Conservation (phyloP, 2,888 invertebrate genomes). For the Drosophila pseudotalamancana region DNA sequence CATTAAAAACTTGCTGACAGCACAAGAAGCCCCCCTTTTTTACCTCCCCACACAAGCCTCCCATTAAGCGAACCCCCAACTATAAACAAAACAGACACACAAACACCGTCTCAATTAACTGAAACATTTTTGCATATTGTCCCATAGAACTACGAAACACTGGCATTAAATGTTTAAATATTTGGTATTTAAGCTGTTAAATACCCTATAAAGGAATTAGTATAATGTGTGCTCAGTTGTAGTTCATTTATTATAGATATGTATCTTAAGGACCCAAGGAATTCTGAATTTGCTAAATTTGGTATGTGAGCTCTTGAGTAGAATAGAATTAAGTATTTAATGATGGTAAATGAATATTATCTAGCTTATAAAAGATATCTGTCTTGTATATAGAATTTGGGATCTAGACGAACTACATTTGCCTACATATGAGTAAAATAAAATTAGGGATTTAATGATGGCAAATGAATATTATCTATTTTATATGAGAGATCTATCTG, state of each 20-base stretch:
- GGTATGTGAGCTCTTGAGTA: neutral
- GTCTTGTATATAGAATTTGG: too few relatives aligned
- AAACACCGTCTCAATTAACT: constrained; percentile 26
- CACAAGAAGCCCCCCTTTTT: neutral
- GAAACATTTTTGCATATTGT: constrained; percentile 5
- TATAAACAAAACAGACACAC: neutral
- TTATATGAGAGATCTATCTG: too few relatives aligned
- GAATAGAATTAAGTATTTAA: too few relatives aligned
- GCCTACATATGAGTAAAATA: too few relatives aligned
- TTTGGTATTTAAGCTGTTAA: neutral
- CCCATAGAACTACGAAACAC: neutral
- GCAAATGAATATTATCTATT: too few relatives aligned
- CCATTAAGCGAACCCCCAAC: neutral
- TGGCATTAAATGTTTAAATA: neutral
- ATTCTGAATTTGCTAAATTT: neutral
- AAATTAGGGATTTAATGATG: too few relatives aligned
- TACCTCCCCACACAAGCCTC: neutral
- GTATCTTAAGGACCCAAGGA: neutral
- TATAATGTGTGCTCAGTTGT: neutral
- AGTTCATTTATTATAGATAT: too few relatives aligned
- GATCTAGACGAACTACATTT: too few relatives aligned
- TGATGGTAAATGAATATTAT: too few relatives aligned
- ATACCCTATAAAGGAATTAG: neutral
- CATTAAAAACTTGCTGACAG: constrained; percentile 42
- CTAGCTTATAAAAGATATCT: too few relatives aligned